A percentile compares a stretch with the other conserved stretches of the same genome.
These are phyloP conservation scores for Stomatorhinus walkeri DNA, from an alignment of 2,797 vertebrate species.

Conservation along the genomic window DNA sequence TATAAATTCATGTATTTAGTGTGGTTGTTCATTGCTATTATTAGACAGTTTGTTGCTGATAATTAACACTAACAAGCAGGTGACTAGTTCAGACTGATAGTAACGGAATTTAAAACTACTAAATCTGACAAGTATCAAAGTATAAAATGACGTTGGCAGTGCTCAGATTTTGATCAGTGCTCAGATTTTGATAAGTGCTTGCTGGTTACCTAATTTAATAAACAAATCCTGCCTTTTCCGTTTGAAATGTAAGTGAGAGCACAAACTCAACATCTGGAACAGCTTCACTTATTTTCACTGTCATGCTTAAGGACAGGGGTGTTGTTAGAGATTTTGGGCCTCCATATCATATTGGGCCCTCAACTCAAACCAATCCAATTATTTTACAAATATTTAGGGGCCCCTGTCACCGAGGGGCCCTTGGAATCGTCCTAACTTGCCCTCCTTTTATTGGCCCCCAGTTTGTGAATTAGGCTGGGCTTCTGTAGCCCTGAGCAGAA, in stretches of 20 bases:
- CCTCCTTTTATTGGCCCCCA: neutral
- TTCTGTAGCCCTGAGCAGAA: neutral
- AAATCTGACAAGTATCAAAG: neutral
- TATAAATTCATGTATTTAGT: neutral
- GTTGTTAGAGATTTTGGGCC: neutral
- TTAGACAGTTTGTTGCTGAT: neutral
- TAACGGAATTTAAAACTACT: neutral
- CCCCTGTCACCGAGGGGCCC: neutral
- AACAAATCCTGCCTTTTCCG: neutral
- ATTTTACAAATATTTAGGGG: neutral
- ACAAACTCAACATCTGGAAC: neutral
- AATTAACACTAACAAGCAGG: neutral
- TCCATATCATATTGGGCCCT: neutral
- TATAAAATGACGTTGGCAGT: neutral
- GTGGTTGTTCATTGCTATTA: neutral
- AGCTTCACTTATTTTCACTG: neutral
- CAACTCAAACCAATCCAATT: neutral
- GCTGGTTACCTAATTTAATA: neutral
- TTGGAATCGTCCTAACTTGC: neutral
- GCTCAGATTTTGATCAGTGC: neutral
- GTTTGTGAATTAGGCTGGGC: neutral
- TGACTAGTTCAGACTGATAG: neutral
- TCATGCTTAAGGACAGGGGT: neutral
- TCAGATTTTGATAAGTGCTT: neutral
- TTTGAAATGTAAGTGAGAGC: neutral